Evolutionary conservation across 1,140 invertebrate genomes (phyloP), one percentile per base, ranked within the genome.

Genomic region (Nebria ingens): DNA sequence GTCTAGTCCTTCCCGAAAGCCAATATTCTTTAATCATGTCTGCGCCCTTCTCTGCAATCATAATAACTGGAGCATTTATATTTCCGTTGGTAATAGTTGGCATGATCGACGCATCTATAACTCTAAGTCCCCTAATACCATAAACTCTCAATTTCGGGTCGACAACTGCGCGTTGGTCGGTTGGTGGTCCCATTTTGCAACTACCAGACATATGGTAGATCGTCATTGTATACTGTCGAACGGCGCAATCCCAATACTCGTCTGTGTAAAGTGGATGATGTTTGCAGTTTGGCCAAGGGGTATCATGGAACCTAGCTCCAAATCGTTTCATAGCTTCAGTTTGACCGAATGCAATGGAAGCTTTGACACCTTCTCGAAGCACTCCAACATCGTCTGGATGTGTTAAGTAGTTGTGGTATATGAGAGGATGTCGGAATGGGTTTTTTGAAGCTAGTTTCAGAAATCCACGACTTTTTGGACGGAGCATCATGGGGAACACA

Each of bases 21-120:
- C 86, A 89, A 25, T 83, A 71, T 54, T 79, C 73, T 65, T 90
- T 90, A 4, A 96, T 85, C 65, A 94, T 65, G 72, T 95, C 91
- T 0, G 91, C 80, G 0, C 86, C 91, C 67, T 93, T 94, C 65
- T 97, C 93, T 0, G 76, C 93, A n/a, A 97, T 90, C 91, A 95
- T 95, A 9, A 95, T 87, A 0, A 85, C 82, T 0, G 89, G 87
- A 0, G 88, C 87, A 59, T 91, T 91, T 15, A 91, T 91, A 62
- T 92, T 91, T 0, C 89, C 90, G 64, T 82, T 88, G 0, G 87
- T 86, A 1, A 92, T 85, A 0, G 80, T 77, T 0, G 88, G 87
- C 84, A 90, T 89, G 38, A 90, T 85, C 15, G 84, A 87, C 0
- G 86, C 86, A 62, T 91, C 88, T 52, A 89, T 84, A 0, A 89